A percentile compares a stretch with the other conserved stretches of the same genome.
Evolutionary conservation across 2,888 invertebrate species (phyloP).

Genomic region (Cylloceria caligata): DNA sequence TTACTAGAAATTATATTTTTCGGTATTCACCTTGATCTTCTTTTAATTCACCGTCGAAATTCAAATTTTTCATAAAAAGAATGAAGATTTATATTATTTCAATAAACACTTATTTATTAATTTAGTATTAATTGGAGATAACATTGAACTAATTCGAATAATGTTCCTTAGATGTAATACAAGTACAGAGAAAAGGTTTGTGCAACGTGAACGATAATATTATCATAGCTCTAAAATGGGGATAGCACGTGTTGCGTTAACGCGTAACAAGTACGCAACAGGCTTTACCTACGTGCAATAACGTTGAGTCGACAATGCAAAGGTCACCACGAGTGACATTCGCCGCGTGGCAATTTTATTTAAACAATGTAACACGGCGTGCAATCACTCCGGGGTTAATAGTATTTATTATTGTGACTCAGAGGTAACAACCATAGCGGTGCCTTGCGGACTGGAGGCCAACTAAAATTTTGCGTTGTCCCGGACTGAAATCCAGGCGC

Average conservation of each 20-base stretch:
- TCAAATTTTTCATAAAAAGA: background rate
- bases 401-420: slow-evolving; percentile 16
- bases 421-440: slow-evolving; percentile 61
- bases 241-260: slow-evolving; percentile 53
- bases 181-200: background rate
- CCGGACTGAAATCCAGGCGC: slow-evolving; percentile 69
- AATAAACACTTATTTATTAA: background rate
- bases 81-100: background rate
- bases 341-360: slow-evolving; percentile 42
- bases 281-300: slow-evolving; percentile 62
- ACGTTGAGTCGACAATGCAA: slow-evolving; percentile 9
- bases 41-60: too few relatives aligned
- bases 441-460: slow-evolving; percentile 67
- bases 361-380: slow-evolving; percentile 28
- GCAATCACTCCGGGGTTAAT: background rate
- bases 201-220: background rate
- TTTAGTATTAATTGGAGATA: background rate
- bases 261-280: slow-evolving; percentile 60
- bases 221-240: slow-evolving; percentile 8
- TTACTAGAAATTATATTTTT: too few relatives aligned
- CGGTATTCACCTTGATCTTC: too few relatives aligned
- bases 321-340: slow-evolving; percentile 30
- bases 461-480: slow-evolving; percentile 67
- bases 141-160: background rate
- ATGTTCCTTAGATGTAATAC: background rate